Conservation (phyloP, 1,140 invertebrate genomes). For the Pygmarrhopalites habei region DNA sequence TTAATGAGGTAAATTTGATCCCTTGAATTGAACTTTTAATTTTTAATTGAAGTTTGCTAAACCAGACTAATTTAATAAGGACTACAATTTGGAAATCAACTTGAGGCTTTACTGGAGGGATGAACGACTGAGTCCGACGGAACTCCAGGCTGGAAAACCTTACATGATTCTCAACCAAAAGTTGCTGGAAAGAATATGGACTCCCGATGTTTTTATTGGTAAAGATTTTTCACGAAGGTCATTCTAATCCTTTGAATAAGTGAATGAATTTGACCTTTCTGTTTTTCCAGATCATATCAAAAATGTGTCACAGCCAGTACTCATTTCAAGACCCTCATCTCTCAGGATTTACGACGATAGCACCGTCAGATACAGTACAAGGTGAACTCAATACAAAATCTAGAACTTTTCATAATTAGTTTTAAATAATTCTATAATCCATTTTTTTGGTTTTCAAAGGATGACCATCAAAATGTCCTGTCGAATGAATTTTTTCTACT, state of each 20-base stretch:
- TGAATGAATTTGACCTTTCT: neutral
- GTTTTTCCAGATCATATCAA: conserved; percentile 28
- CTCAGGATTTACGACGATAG: conserved; percentile 24
- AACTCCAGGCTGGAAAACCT: no score
- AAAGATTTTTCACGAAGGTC: neutral
- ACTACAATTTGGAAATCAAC: no score
- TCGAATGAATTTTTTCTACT: conserved; percentile 30
- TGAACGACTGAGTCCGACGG: no score
- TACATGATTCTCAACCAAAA: neutral
- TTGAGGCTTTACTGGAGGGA: no score
- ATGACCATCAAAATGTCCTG: conserved; percentile 10
- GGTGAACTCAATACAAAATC: conserved; percentile 11
- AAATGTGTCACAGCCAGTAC: conserved; percentile 8
- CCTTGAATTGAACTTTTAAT: no score
- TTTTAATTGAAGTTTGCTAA: no score
- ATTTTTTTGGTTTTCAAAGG: conserved; percentile 1
- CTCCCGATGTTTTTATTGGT: conserved; percentile 1
- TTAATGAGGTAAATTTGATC: no score
- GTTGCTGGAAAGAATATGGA: neutral
- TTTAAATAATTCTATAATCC: neutral
- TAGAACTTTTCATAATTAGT: neutral
- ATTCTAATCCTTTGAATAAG: neutral
- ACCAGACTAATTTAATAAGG: no score
- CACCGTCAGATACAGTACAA: conserved; percentile 27
- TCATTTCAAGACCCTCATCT: conserved; percentile 23